Percentiles rank a stretch among this genome's conserved stretches.
phyloP scores from a whole-genome alignment of 2,113 vertebrate genomes.

The Uria lomvia region DNA sequence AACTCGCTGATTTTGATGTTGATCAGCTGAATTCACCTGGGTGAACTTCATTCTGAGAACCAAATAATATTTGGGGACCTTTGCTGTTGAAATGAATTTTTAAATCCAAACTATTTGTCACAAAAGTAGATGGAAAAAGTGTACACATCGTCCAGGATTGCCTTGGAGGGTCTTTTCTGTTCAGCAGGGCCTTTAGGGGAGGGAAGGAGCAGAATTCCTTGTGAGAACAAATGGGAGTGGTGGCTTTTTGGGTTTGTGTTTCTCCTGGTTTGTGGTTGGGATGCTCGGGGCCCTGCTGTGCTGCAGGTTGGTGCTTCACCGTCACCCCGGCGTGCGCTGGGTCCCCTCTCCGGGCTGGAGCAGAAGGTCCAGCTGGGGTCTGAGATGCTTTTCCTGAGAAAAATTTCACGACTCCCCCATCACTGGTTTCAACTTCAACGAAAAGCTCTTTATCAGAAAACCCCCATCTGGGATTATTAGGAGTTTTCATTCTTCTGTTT shows the following conservation, averaged over 20 bases:
- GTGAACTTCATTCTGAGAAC: background rate
- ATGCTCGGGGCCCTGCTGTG: background rate
- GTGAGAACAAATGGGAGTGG: fast-evolving
- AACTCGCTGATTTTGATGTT: background rate
- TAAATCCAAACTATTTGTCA: background rate
- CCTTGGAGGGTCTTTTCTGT: background rate
- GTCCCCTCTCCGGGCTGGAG: background rate
- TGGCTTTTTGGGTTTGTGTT: background rate
- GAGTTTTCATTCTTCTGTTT: background rate
- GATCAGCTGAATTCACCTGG: background rate
- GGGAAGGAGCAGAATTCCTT: background rate
- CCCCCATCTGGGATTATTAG: background rate
- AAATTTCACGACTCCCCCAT: background rate
- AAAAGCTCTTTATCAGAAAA: background rate
- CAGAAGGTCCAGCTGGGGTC: background rate
- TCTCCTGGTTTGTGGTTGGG: background rate
- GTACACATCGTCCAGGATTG: fast-evolving
- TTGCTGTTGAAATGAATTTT: background rate
- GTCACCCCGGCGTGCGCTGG: fast-evolving
- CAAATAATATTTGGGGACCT: background rate
- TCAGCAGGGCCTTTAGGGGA: background rate
- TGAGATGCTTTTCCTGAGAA: background rate
- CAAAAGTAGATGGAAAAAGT: background rate
- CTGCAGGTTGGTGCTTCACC: fast-evolving
- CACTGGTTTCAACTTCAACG: background rate